Base-by-base conservation (phyloP, 1,140 invertebrate species). In the Bradysia coprophila region DNA sequence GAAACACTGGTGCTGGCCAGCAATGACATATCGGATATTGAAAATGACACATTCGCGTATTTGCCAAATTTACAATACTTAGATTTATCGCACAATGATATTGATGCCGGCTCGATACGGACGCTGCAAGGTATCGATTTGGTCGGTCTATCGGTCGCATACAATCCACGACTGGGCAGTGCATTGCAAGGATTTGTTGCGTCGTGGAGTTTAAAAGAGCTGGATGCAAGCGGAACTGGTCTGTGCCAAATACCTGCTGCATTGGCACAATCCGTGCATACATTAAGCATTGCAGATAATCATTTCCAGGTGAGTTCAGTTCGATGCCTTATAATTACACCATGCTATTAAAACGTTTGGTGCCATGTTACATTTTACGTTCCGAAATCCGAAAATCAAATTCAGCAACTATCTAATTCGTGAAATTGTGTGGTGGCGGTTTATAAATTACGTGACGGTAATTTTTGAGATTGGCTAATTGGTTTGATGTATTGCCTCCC, bases 211-310 rank as follows among this genome's bases (percentile, higher is more conserved):
- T 43, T 68, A 63, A 50, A 63, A 43, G 57, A 60, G 41, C 38
- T 60, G 49, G 57, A 60, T 45, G 80, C 85, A 3, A 85, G 87
- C 4, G 69, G 75, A 43, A 86, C 81, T 2, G 78, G 80, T 21
- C 66, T 94, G 13, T 72, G 68, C 41, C 70, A 77, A 50, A 77
- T 94, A 18, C 88, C 89, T 2, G 77, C 79, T 38, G 77, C 81
- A 33, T 65, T 93, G 38, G 89, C 88, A 6, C 75, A 80, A 53
- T 88, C 84, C 1, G 78, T 94, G 15, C 64, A 81, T 19, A 80
- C 81, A 44, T 64, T 94, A 18, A 73, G 78, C 21, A 59, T 92
- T 1, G 71, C 78, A 1, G 76, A 79, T 13, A 94, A 94, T 51
- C 63, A 56, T 56, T 45, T 60, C 0, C 50, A 49, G 57, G 57